Conservation (phyloP, 2,888 invertebrate genomes). For the Dysmachus trigonus region DNA sequence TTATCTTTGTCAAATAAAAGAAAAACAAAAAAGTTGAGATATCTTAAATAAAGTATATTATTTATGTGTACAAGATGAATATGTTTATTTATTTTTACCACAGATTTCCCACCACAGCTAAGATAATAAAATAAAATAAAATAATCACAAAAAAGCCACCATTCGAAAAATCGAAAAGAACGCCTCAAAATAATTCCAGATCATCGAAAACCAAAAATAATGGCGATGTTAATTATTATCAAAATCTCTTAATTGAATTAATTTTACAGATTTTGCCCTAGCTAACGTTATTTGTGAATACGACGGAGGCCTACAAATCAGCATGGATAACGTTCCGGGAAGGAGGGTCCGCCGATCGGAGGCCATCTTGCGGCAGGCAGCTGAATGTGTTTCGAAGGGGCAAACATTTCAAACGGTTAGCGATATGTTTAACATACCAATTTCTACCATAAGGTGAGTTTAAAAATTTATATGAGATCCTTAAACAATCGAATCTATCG, state of each 20-base stretch:
- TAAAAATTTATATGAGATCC: too few species aligned
- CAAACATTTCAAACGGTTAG: constrained; percentile 89
- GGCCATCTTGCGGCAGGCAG: constrained; percentile 79
- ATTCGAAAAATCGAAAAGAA: neutral
- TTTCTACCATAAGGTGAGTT: constrained; percentile 77
- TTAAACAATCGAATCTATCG: too few species aligned
- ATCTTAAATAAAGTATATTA: neutral
- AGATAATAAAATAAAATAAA: too few species aligned
- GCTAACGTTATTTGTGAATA: constrained; percentile 44
- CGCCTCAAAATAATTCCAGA: neutral
- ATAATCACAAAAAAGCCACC: neutral
- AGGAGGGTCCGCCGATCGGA: constrained; percentile 77
- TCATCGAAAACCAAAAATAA: neutral
- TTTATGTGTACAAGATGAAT: neutral
- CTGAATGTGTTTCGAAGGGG: constrained; percentile 85
- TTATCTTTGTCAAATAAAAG: neutral
- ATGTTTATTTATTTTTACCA: neutral
- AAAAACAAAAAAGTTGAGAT: neutral
- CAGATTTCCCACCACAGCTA: neutral
- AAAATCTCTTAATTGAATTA: neutral
- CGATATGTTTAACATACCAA: constrained; percentile 87
- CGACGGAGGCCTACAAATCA: constrained; percentile 49
- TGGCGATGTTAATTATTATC: neutral
- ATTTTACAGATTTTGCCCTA: constrained; percentile 28
- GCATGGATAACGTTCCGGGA: constrained; percentile 54